Conservation (phyloP, 2,888 invertebrate genomes). For the Diloba caeruleocephala region DNA sequence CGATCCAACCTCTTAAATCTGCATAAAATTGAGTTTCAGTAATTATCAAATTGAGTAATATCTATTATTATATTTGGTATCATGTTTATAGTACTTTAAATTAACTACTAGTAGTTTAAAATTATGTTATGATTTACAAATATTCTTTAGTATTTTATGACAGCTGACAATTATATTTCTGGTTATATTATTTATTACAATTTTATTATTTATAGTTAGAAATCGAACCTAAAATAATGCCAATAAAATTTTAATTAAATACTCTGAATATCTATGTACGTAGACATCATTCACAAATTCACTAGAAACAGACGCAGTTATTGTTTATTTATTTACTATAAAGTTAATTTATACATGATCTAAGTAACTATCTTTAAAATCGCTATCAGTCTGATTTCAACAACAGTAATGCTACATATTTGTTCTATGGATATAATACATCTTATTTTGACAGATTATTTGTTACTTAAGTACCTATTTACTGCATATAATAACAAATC, state of each 20-base stretch:
- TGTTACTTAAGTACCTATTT: conserved; percentile 1
- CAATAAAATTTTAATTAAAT: conserved; percentile 22
- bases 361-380: conserved; percentile 62
- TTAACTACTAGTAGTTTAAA: too few species aligned
- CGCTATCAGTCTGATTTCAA: conserved; percentile 84
- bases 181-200: too few species aligned
- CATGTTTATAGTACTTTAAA: too few species aligned
- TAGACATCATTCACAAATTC: conserved; percentile 27
- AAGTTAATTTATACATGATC: conserved; percentile 37
- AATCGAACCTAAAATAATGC: conserved; percentile 8
- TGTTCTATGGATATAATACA: conserved; percentile 53
- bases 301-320: conserved; percentile 37
- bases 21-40: too few species aligned
- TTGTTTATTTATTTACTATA: conserved; percentile 10
- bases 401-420: conserved; percentile 66
- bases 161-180: too few species aligned
- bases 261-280: conserved; percentile 20
- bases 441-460: conserved; percentile 13
- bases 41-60: too few species aligned
- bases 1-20: too few species aligned
- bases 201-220: too few species aligned
- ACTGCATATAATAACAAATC: too few species aligned
- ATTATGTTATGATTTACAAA: too few species aligned
- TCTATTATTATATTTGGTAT: too few species aligned
- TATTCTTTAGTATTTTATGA: too few species aligned